Percentiles rank a stretch among this genome's conserved stretches.
phyloP scores from a whole-genome alignment of 2,113 vertebrate genomes.

The Chlorodrepanis virens region DNA sequence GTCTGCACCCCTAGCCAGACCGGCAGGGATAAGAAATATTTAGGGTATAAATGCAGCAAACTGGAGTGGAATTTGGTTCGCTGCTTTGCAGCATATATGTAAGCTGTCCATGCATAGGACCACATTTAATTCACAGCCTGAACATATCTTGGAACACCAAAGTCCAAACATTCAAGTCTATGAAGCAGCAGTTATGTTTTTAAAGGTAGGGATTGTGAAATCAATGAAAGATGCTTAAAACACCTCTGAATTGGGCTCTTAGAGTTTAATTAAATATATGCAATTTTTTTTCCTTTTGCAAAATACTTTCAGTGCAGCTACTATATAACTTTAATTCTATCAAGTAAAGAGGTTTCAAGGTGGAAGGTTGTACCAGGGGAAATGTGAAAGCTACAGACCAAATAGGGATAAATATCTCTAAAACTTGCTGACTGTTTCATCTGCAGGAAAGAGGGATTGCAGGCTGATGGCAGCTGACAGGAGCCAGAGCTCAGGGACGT shows the following conservation, averaged over 20 bases:
- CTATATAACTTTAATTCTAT: background rate
- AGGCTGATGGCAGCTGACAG: background rate
- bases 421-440: background rate
- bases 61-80: background rate
- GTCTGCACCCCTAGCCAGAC: background rate
- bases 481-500: background rate
- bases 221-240: background rate
- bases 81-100: background rate
- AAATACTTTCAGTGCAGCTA: background rate
- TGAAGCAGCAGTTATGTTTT: background rate
- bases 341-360: background rate
- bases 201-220: background rate
- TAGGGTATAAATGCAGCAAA: background rate
- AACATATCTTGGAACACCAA: background rate
- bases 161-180: background rate
- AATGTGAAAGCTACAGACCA: background rate
- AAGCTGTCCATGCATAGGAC: background rate
- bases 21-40: background rate
- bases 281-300: background rate
- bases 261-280: background rate
- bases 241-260: background rate
- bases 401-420: background rate
- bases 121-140: background rate
- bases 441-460: background rate
- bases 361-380: background rate